These are phyloP conservation scores for Drosophila malerkotliana DNA, from an alignment of 1,140 invertebrate species.

Conservation along the genomic window DNA sequence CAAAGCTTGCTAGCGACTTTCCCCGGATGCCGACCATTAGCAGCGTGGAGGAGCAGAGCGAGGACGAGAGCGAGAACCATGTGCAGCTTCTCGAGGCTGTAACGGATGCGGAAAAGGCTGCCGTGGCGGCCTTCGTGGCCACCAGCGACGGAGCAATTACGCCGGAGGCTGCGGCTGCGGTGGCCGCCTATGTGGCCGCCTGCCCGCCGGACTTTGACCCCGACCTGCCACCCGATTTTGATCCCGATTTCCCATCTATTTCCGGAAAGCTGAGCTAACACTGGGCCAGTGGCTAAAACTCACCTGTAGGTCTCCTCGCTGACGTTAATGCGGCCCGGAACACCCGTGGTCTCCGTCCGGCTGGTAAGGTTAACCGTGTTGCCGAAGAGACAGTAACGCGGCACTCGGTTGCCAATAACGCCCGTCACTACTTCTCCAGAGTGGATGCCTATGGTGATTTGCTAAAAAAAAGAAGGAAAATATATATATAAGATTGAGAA, in stretches of 20 bases:
- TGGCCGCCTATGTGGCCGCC: slow-evolving; percentile 53
- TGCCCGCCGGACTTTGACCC: slow-evolving; percentile 25
- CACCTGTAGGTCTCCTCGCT: slow-evolving; percentile 97
- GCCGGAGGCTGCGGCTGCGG: slow-evolving; percentile 58
- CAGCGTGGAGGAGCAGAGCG: slow-evolving; percentile 49
- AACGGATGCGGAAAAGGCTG: slow-evolving; percentile 68
- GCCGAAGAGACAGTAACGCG: slow-evolving; percentile 98
- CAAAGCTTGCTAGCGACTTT: slow-evolving; percentile 28
- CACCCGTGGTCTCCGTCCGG: slow-evolving; percentile 96
- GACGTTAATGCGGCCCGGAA: slow-evolving; percentile 95
- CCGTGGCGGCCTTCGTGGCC: slow-evolving; percentile 62
- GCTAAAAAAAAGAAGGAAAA: slow-evolving; percentile 85
- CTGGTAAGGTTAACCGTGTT: slow-evolving; percentile 98
- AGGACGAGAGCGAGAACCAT: slow-evolving; percentile 69
- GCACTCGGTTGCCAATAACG: slow-evolving; percentile 98
- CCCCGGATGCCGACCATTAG: slow-evolving; percentile 63
- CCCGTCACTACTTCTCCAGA: slow-evolving; percentile 98
- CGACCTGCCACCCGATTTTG: slow-evolving; percentile 26
- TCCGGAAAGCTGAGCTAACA: slow-evolving; percentile 37
- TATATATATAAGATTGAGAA: background rate
- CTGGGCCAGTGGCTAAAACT: slow-evolving; percentile 51
- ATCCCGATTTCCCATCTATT: slow-evolving; percentile 27
- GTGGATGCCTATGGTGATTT: slow-evolving; percentile 98
- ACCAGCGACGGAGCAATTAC: slow-evolving; percentile 51
- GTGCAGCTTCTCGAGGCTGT: slow-evolving; percentile 62